phyloP scores from a whole-genome alignment of 2,113 vertebrate genomes.

The Microtus pennsylvanicus region DNA sequence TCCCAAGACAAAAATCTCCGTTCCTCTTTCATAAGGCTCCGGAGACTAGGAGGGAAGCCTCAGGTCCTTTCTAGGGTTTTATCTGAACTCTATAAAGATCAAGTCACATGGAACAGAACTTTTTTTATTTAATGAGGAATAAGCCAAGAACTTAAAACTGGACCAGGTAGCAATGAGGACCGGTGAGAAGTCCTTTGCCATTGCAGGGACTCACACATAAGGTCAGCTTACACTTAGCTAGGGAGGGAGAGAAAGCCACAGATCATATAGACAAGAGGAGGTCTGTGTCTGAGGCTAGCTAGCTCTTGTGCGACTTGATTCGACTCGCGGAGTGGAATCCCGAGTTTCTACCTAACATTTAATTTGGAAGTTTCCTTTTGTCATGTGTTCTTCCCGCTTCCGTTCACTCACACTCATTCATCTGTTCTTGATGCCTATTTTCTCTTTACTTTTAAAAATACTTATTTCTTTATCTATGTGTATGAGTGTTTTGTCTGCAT shows the following conservation, averaged over 20 bases:
- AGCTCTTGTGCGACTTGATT: neutral
- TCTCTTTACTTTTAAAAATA: constrained; percentile 2
- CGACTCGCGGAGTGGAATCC: neutral
- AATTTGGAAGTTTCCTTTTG: neutral
- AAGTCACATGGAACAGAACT: neutral
- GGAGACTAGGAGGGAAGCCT: neutral
- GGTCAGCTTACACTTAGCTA: neutral
- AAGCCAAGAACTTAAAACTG: neutral
- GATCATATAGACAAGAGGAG: neutral
- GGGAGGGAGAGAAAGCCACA: neutral
- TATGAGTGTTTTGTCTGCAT: neutral
- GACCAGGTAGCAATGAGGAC: neutral
- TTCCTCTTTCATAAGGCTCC: neutral
- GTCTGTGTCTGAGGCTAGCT: neutral
- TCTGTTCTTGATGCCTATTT: neutral
- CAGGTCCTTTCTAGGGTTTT: neutral
- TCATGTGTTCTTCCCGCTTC: neutral
- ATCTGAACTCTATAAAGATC: neutral
- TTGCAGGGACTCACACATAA: neutral
- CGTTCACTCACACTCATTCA: neutral
- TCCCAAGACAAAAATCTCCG: constrained; percentile 2
- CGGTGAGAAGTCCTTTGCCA: neutral
- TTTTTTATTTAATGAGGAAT: neutral
- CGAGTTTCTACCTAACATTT: neutral
- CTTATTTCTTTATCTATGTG: too few relatives aligned